These are phyloP conservation scores for Ptilonorhynchus violaceus DNA, from an alignment of 2,113 vertebrate genomes.

Conservation along the genomic window DNA sequence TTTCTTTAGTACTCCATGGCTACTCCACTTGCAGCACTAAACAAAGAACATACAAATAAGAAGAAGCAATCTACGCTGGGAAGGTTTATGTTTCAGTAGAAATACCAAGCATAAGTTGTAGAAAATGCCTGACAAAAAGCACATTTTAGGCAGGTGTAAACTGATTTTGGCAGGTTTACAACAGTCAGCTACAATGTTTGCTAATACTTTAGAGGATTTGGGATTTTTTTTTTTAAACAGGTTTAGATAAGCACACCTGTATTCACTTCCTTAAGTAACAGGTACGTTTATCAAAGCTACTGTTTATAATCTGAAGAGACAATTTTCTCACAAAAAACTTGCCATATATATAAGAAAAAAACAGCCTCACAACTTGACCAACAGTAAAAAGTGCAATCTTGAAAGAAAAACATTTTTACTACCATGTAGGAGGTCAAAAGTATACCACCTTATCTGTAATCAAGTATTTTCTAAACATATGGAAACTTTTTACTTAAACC, in stretches of 20 bases:
- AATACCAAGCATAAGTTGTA: not conserved
- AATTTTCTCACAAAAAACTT: not conserved
- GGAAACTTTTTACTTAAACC: not conserved
- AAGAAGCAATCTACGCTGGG: not conserved
- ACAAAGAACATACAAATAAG: not conserved
- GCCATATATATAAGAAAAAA: not conserved
- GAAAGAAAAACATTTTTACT: not conserved
- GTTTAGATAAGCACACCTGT: not conserved
- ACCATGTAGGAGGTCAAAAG: not conserved
- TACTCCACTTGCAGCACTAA: not conserved
- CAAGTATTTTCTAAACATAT: not conserved
- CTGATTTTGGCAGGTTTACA: constrained; percentile 11
- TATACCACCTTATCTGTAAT: not conserved
- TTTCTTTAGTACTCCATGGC: not conserved
- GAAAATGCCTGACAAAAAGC: not conserved
- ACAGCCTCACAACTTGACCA: not conserved
- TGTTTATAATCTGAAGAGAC: not conserved
- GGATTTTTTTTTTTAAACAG: not conserved
- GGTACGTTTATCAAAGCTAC: not conserved
- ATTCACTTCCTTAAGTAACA: not conserved
- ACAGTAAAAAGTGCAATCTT: not conserved
- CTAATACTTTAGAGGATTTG: not conserved
- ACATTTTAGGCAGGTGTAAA: not conserved
- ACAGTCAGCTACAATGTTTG: not conserved
- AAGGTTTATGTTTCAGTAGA: not conserved